Percentiles rank a stretch among this genome's conserved stretches.
Conservation (phyloP, 2,113 vertebrate species). For the Brachypodius melanocephalos region DNA sequence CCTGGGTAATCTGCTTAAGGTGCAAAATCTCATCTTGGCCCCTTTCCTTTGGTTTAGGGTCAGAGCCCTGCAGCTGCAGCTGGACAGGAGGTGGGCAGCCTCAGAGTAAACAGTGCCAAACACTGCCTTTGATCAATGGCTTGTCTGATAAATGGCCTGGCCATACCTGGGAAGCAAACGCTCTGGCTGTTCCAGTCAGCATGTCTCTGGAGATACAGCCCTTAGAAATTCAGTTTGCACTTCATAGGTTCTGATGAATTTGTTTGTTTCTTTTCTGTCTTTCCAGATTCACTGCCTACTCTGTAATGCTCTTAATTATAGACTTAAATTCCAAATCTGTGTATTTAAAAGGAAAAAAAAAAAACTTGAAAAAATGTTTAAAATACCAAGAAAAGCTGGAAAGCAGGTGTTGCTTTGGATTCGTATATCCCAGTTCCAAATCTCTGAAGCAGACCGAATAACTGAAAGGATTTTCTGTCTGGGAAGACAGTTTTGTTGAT, state of each 20-base stretch:
- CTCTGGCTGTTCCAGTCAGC: background rate
- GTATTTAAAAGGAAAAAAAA: background rate
- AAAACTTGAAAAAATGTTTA: background rate
- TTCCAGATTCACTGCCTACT: background rate
- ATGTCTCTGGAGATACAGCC: background rate
- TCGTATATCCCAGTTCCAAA: background rate
- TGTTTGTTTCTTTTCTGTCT: background rate
- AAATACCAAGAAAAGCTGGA: background rate
- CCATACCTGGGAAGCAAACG: accelerated
- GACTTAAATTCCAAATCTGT: background rate
- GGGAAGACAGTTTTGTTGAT: background rate
- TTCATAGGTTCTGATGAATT: background rate
- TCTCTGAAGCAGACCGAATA: background rate
- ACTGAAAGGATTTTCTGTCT: background rate
- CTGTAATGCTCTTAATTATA: background rate
- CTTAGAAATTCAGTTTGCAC: background rate
- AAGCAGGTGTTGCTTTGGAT: background rate
- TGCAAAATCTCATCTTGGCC: background rate
- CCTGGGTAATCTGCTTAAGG: background rate
- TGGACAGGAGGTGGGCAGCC: background rate
- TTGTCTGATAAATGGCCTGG: background rate
- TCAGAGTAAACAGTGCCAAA: background rate
- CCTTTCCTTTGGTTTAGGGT: background rate
- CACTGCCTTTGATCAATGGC: background rate
- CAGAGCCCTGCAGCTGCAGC: background rate